A percentile compares a stretch with the other conserved stretches of the same genome.
Evolutionary conservation across 2,113 vertebrate genomes (phyloP).

Genomic region (Hiodon tergisus): DNA sequence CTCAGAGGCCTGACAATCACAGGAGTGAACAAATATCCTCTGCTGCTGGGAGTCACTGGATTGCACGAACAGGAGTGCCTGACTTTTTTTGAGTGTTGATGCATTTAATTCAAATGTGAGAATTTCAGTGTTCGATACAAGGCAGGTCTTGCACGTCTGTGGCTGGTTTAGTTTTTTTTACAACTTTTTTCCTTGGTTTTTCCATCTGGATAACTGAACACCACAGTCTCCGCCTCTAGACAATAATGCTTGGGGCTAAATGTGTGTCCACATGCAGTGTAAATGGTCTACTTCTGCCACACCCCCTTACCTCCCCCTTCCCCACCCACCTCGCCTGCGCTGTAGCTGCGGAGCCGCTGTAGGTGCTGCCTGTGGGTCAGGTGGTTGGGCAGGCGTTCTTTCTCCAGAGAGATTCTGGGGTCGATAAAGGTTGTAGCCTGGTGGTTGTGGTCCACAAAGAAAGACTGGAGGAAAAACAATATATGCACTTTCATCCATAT

Average conservation of each 20-base stretch:
- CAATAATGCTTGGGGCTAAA: no score
- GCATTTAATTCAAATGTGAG: no score
- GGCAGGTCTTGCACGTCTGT: no score
- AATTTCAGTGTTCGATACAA: no score
- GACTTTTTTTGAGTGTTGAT: no score
- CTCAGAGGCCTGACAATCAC: constrained; percentile 76
- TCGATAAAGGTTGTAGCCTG: constrained; percentile 96
- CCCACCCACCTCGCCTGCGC: constrained; percentile 83
- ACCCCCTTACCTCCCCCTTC: background rate
- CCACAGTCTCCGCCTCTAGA: background rate
- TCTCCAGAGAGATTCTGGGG: constrained; percentile 92
- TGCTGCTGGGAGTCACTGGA: no score
- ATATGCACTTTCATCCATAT: no score
- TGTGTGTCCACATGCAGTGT: background rate
- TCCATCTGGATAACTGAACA: background rate
- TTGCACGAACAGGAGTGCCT: no score
- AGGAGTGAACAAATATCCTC: background rate
- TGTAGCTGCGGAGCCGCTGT: constrained; percentile 94
- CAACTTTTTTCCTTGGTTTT: background rate
- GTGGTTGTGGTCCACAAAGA: constrained; percentile 98
- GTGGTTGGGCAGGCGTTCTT: constrained; percentile 81
- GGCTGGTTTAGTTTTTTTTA: background rate
- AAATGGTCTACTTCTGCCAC: background rate
- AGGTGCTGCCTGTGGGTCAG: constrained; percentile 90
- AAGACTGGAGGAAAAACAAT: constrained; percentile 65